phyloP scores from a whole-genome alignment of 1,140 invertebrate species.

The Coelopa frigida region DNA sequence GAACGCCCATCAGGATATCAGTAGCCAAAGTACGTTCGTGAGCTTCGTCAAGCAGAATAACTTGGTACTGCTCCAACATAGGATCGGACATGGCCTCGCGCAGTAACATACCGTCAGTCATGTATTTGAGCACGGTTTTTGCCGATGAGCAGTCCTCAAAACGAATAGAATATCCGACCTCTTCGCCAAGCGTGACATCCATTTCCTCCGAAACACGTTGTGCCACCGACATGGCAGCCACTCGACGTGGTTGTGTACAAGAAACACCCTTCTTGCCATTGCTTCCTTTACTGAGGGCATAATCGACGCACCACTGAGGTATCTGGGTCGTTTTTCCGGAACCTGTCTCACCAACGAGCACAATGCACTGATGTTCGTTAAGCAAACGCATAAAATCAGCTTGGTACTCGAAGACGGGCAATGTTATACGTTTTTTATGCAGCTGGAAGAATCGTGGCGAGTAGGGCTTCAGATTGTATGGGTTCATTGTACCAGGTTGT shows the following conservation, averaged over 20 bases:
- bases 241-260: slow-evolving; percentile 95
- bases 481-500: slow-evolving; percentile 50
- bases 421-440: slow-evolving; percentile 76
- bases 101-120: slow-evolving; percentile 99
- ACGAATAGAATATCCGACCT: slow-evolving; percentile 98
- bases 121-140: slow-evolving; percentile 88
- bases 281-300: slow-evolving; percentile 61
- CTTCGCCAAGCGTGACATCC: slow-evolving; percentile 90
- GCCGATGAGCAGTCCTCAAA: slow-evolving; percentile 98
- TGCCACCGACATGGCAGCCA: slow-evolving; percentile 98
- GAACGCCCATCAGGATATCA: slow-evolving; percentile 96
- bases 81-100: slow-evolving; percentile 99
- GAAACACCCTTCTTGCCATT: slow-evolving; percentile 78
- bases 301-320: slow-evolving; percentile 90
- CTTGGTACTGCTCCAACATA: slow-evolving; percentile 92
- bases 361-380: slow-evolving; percentile 52
- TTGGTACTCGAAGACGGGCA: slow-evolving; percentile 98
- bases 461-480: slow-evolving; percentile 66
- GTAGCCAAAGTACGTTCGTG: slow-evolving; percentile 98
- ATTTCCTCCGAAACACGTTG: slow-evolving; percentile 98
- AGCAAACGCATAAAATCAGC: slow-evolving; percentile 91
- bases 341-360: slow-evolving; percentile 78
- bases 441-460: slow-evolving; percentile 78
- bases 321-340: slow-evolving; percentile 93
- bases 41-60: slow-evolving; percentile 96